These are phyloP conservation scores for Oeneis ivallda DNA, from an alignment of 2,888 invertebrate species.

Conservation along the genomic window DNA sequence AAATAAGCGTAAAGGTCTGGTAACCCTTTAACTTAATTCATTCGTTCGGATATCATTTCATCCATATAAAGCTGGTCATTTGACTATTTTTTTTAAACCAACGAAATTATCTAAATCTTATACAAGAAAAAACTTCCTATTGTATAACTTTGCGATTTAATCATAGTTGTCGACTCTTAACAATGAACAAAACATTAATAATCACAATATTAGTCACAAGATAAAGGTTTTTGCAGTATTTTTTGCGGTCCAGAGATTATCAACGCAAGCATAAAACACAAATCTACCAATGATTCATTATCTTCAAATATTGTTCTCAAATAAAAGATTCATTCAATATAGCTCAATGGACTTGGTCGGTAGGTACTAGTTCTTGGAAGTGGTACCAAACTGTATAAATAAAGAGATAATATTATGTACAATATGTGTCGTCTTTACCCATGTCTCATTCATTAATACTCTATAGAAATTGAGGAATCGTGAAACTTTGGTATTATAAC, in stretches of 20 bases:
- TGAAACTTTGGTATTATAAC: neutral
- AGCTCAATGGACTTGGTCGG: conserved; percentile 11
- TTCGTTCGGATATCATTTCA: too few species aligned
- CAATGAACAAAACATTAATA: conserved; percentile 1
- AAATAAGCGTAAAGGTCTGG: too few species aligned
- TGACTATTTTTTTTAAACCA: too few species aligned
- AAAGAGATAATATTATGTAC: conserved; percentile 3
- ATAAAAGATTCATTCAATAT: conserved; percentile 17
- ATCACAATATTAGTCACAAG: neutral
- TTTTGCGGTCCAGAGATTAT: neutral
- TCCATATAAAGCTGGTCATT: too few species aligned
- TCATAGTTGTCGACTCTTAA: too few species aligned
- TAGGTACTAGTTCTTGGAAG: conserved; percentile 4
- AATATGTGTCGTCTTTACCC: neutral
- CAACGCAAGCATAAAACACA: conserved; percentile 4
- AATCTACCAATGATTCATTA: conserved; percentile 14
- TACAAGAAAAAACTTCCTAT: neutral
- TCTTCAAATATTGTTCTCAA: conserved; percentile 15
- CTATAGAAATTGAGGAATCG: neutral
- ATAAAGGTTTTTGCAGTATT: neutral
- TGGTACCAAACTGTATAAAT: conserved; percentile 15
- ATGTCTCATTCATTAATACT: conserved; percentile 20
- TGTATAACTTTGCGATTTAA: too few species aligned
- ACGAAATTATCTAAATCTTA: too few species aligned
- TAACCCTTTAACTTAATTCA: too few species aligned